Conservation (phyloP, 2,113 vertebrate genomes). For the Podocnemis expansa region DNA sequence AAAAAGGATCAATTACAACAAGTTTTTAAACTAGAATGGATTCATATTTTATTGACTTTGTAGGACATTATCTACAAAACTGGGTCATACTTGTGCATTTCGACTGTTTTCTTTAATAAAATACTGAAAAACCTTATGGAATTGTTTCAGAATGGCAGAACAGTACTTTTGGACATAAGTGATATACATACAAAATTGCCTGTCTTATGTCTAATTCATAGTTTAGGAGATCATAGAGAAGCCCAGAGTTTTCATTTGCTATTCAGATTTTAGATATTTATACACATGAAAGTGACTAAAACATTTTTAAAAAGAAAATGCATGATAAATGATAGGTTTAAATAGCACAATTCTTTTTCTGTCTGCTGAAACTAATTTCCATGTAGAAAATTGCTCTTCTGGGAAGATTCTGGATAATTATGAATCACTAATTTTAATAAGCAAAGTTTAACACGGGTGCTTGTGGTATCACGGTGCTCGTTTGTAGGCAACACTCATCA, state of each 20-base stretch:
- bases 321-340: conserved; percentile 65
- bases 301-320: conserved; percentile 73
- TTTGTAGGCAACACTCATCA: neutral
- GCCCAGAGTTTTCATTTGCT: conserved; percentile 67
- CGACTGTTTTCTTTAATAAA: conserved; percentile 82
- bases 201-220: conserved; percentile 69
- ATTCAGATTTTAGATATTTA: conserved; percentile 69
- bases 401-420: conserved; percentile 43
- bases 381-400: conserved; percentile 45
- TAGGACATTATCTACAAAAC: conserved; percentile 71
- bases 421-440: conserved; percentile 51
- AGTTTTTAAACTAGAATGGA: conserved; percentile 73
- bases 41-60: conserved; percentile 77
- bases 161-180: conserved; percentile 75
- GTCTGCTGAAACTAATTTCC: conserved; percentile 62
- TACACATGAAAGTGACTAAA: conserved; percentile 73
- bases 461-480: conserved; percentile 43
- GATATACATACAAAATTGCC: conserved; percentile 77
- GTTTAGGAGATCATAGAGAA: conserved; percentile 72
- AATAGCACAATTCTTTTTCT: conserved; percentile 59
- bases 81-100: conserved; percentile 76
- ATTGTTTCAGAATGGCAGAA: conserved; percentile 75
- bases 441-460: conserved; percentile 64
- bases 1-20: conserved; percentile 62
- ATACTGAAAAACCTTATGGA: conserved; percentile 75